Base-by-base conservation (phyloP, 2,888 invertebrate genomes). In the Trichopoda pennipes region DNA sequence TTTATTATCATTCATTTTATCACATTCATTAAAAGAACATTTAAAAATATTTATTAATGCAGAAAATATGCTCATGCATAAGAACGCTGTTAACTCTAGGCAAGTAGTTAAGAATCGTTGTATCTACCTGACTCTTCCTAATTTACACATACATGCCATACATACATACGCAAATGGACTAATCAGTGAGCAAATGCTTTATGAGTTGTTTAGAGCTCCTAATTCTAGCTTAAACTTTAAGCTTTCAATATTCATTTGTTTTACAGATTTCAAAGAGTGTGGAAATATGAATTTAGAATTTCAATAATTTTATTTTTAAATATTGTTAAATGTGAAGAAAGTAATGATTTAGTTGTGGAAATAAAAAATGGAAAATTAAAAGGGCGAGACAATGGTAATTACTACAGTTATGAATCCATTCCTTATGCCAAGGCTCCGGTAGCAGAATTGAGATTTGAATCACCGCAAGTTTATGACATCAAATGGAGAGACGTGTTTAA, bases 381-480 rank as follows among this genome's bases (percentile, higher is more conserved):
- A 16, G 82, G 82, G 0, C 72, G 23, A 58, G 79, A 82, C 47
- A 72, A 47, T 55, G 86, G 86, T 1, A 51, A 64, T 0, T 93
- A 91, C 83, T 92, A 92, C n/a, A 93, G 94, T 38, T 94, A 94
- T 85, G 91, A 93, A 85, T 94, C 94, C 0, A 91, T 94, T 38
- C 94, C 94, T 0, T 95, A 94, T 85, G 94, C 94, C 0, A 88
- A 92, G 68, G 93, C 94, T n/a, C 94, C 94, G 1, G 87, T 93
- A 23, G 94, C 93, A 60, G 92, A 93, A 85, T 91, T 92, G 78
- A 90, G 94, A 86, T 94, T 94, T 88, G 91, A 93, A 90, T 86
- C 87, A 78, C 86, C 87, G 10, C 81, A 76, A 23, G 85, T 70
- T 12, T 84, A 81, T 35, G 19, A 55, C 0, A 14, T 44, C 1